phyloP scores from a whole-genome alignment of 1,140 invertebrate species.

The Pachyrhynchus sulphureomaculatus region DNA sequence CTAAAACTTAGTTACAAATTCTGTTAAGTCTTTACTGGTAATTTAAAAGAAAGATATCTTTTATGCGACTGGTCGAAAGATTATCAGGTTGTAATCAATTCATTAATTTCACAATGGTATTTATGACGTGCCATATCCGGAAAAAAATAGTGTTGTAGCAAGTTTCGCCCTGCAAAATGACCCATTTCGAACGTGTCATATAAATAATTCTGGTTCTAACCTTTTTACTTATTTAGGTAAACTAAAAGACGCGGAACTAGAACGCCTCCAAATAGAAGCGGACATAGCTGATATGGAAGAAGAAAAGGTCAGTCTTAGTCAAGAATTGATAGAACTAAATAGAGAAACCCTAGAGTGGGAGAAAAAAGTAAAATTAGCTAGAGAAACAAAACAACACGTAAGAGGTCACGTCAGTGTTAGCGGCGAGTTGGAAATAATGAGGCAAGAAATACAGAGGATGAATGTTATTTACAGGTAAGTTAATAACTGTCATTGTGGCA shows the following conservation, averaged over 20 bases:
- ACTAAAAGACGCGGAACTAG: constrained; percentile 60
- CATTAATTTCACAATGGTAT: too few species aligned
- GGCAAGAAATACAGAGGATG: constrained; percentile 81
- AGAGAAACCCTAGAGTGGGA: constrained; percentile 75
- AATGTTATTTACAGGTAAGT: constrained; percentile 55
- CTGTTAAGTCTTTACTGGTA: too few species aligned
- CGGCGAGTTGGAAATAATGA: constrained; percentile 73
- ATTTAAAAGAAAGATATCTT: too few species aligned
- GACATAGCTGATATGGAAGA: constrained; percentile 66
- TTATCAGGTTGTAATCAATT: too few species aligned
- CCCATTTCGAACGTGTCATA: too few species aligned
- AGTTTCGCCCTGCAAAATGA: too few species aligned
- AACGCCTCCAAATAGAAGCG: constrained; percentile 64
- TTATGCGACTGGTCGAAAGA: too few species aligned
- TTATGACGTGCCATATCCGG: too few species aligned
- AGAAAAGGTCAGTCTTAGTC: constrained; percentile 63
- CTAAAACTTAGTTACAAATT: too few species aligned
- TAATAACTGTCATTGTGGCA: too few species aligned
- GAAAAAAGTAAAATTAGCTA: constrained; percentile 71
- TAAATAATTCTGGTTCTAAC: too few species aligned
- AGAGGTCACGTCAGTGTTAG: constrained; percentile 64
- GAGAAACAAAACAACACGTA: constrained; percentile 67
- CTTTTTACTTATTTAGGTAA: constrained; percentile 47
- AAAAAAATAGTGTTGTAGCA: too few species aligned
- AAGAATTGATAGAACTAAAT: constrained; percentile 63